phyloP scores from a whole-genome alignment of 2,888 invertebrate species.

The Megalurothrips usitatus region DNA sequence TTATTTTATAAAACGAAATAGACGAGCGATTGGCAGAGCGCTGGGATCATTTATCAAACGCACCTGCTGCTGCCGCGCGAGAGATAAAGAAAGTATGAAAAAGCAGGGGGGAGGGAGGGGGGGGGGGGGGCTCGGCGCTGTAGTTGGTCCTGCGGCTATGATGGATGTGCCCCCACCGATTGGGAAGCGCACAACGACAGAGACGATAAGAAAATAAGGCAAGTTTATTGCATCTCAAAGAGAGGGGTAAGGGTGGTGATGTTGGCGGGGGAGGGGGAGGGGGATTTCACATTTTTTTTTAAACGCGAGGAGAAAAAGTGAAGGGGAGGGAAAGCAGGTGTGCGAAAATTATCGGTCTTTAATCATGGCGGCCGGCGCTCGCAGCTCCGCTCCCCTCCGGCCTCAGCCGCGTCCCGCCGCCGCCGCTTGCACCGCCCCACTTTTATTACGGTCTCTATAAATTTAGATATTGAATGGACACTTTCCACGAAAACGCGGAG shows the following conservation, averaged over 20 bases:
- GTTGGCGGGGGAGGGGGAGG: background rate
- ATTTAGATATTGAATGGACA: too few species aligned
- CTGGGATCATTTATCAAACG: conserved; percentile 13
- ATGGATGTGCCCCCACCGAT: background rate
- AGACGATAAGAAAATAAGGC: background rate
- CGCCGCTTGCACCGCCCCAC: background rate
- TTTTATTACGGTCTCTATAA: too few species aligned
- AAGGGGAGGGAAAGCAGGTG: background rate
- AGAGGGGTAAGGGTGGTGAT: background rate
- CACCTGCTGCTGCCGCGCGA: background rate
- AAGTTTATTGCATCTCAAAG: conserved; percentile 3
- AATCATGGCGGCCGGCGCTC: background rate
- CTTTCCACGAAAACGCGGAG: too few species aligned
- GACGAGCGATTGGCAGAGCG: background rate
- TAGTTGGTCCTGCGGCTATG: background rate
- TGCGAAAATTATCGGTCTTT: background rate
- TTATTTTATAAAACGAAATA: background rate
- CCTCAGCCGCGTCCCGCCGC: background rate
- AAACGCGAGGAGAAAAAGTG: background rate
- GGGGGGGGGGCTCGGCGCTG: background rate
- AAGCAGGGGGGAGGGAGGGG: background rate
- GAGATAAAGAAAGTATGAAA: background rate
- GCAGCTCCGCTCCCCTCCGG: background rate
- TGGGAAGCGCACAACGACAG: background rate
- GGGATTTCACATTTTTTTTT: background rate